Evolutionary conservation across 2,797 vertebrate genomes (phyloP).

Genomic region (Pantherophis vulpinus): DNA sequence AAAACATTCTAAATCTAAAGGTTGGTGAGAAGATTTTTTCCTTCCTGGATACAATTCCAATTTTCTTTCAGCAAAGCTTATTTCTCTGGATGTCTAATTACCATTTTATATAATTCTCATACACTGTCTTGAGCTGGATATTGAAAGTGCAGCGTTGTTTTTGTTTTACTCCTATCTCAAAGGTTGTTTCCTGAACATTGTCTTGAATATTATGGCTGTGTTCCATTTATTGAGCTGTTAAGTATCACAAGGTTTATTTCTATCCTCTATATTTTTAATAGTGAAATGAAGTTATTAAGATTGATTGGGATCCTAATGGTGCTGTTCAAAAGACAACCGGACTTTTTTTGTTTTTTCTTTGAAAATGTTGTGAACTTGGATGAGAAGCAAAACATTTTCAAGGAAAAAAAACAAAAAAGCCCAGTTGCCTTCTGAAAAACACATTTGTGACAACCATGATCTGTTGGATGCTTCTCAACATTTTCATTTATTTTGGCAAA

Average conservation of each 20-base stretch:
- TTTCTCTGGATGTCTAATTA: not conserved
- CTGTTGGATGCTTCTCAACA: not conserved
- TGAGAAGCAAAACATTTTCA: not conserved
- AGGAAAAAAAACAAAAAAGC: not conserved
- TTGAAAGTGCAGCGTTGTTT: not conserved
- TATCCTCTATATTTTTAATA: not conserved
- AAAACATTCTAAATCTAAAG: not conserved
- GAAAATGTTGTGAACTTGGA: not conserved
- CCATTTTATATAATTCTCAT: not conserved
- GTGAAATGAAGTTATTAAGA: not conserved
- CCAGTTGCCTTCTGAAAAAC: not conserved
- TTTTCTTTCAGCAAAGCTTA: not conserved
- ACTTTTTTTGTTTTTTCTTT: not conserved
- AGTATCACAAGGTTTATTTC: not conserved
- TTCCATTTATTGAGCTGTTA: not conserved
- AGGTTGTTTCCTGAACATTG: not conserved
- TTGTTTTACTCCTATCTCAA: not conserved
- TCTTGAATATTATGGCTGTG: not conserved
- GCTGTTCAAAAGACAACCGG: not conserved
- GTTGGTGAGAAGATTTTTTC: not conserved
- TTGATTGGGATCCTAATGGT: not conserved
- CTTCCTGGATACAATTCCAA: not conserved
- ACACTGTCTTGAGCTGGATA: not conserved
- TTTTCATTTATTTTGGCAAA: not conserved
- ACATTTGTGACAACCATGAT: not conserved